Evolutionary conservation across 2,113 vertebrate species (phyloP).

Genomic region (Bolborhynchus lineola): DNA sequence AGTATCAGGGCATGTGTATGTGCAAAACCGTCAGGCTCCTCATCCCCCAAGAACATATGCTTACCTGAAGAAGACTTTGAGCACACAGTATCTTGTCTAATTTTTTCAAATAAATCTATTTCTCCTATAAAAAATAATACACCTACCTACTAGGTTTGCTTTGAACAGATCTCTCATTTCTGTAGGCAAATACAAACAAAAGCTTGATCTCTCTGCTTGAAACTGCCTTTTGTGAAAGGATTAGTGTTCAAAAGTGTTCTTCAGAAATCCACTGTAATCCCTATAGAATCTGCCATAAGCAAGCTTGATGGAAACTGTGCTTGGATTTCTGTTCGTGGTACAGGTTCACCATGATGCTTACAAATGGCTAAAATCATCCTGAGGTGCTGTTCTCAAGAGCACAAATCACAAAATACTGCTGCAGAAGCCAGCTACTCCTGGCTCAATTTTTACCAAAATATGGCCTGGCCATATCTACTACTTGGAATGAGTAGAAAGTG

Average conservation of each 20-base stretch:
- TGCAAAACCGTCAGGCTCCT: not conserved
- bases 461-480: not conserved
- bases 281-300: not conserved
- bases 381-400: not conserved
- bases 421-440: not conserved
- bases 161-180: not conserved
- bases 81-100: not conserved
- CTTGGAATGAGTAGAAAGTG: not conserved
- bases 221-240: not conserved
- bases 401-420: not conserved
- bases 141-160: not conserved
- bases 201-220: not conserved
- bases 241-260: not conserved
- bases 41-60: not conserved
- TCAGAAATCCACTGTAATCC: not conserved
- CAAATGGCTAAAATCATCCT: not conserved
- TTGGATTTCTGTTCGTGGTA: not conserved
- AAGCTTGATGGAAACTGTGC: not conserved
- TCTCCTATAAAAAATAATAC: not conserved
- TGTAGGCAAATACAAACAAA: not conserved
- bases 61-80: not conserved
- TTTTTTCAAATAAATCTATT: not conserved
- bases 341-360: not conserved
- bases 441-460: not conserved
- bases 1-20: not conserved